These are phyloP conservation scores for Eulithis testata DNA, from an alignment of 2,888 invertebrate genomes.

Conservation along the genomic window DNA sequence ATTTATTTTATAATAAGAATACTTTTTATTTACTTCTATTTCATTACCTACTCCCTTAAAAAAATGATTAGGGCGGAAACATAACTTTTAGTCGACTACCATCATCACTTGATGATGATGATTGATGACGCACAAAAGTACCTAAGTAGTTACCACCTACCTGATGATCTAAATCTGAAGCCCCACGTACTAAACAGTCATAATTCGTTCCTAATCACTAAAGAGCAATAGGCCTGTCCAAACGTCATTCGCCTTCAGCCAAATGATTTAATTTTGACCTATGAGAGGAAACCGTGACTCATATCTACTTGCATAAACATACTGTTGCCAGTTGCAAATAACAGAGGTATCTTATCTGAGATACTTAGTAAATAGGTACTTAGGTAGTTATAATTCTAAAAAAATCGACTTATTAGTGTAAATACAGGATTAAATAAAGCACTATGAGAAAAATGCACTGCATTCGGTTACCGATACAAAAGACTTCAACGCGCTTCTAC, in stretches of 20 bases:
- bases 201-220: slow-evolving; percentile 10
- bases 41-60: too few species aligned
- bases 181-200: slow-evolving; percentile 12
- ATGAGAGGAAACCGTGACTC: slow-evolving; percentile 44
- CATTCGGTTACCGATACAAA: slow-evolving; percentile 15
- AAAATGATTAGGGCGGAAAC: too few species aligned
- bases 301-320: slow-evolving; percentile 32
- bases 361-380: neutral
- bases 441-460: slow-evolving; percentile 10
- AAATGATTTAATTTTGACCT: slow-evolving; percentile 49
- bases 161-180: slow-evolving; percentile 2
- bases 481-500: slow-evolving; percentile 24
- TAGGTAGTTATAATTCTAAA: neutral
- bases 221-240: slow-evolving; percentile 17
- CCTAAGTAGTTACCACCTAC: neutral
- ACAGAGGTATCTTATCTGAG: neutral
- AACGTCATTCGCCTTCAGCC: slow-evolving; percentile 38
- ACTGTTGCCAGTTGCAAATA: slow-evolving; percentile 1
- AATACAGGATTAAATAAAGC: too few species aligned
- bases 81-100: too few species aligned
- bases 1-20: too few species aligned
- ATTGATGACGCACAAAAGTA: too few species aligned
- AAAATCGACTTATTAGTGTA: too few species aligned
- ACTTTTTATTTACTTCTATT: too few species aligned
- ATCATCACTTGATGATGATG: too few species aligned